Base-by-base conservation (phyloP, 2,113 vertebrate genomes). In the Nothoprocta perdicaria region DNA sequence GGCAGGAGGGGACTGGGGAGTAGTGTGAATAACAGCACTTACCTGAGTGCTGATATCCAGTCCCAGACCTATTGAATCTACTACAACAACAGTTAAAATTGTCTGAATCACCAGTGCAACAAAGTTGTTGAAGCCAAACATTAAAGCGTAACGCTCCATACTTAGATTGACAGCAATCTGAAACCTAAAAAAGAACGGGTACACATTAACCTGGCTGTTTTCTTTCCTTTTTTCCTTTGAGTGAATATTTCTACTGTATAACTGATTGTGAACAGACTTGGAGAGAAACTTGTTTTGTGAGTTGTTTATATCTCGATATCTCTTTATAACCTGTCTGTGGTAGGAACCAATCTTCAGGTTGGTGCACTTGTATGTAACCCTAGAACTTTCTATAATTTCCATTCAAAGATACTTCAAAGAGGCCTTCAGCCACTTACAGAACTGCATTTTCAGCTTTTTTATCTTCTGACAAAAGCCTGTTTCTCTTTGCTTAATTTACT, bases 111-210 rank as follows among this genome's bases (percentile, higher is more conserved):
- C 86, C 93, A 99, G 90, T 3, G 99, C 98, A 26, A 97, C 33
- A 15, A 99, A 99, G 69, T 95, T 99, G 95, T 99, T 99, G 62
- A 97, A 97, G 38, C 99, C 99, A 87, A 99, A 99, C 66, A 99
- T 97, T 53, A 99, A 96, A 18, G 99, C 99, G 2, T 99, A 99
- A 50, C 98, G 98, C 48, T 99, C 98, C 97, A 98, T 97, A 23
- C 97, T 98, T 68, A 99, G 96, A 23, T 97, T 98, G 33, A 97
- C 90, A 9, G 99, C 99, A 67, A 99, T 99, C 97, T 99, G 98
- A 95, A 98, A 99, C 89, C 99, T 99, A 50, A 31, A 77, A 89
- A 35, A 12, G 62, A 80, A 69, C 0, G 14, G 26, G 14, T 29
- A 45, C 48, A 50, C 38, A 14, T 89, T 81, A 65, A 27, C 53